A percentile compares a stretch with the other conserved stretches of the same genome.
phyloP scores from a whole-genome alignment of 2,113 vertebrate genomes.

The Phoenicopterus ruber region DNA sequence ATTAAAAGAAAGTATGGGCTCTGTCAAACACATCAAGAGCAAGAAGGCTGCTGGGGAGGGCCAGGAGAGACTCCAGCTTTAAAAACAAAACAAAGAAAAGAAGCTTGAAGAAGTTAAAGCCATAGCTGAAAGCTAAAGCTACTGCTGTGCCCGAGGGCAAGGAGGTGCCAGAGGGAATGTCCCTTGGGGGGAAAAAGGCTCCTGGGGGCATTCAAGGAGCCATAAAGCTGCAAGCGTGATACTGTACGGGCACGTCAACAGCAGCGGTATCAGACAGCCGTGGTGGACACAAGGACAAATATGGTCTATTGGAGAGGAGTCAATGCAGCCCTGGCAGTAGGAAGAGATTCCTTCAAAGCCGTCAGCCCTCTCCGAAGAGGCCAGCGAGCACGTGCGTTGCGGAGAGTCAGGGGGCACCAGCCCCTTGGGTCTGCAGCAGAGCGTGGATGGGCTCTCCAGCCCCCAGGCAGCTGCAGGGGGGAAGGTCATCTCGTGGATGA shows the following conservation, averaged over 20 bases:
- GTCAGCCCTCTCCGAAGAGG: background rate
- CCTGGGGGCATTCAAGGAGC: background rate
- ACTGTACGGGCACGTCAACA: background rate
- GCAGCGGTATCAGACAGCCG: background rate
- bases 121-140: background rate
- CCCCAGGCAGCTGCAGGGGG: background rate
- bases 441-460: background rate
- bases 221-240: background rate
- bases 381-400: background rate
- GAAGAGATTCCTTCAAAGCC: background rate
- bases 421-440: background rate
- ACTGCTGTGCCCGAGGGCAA: background rate
- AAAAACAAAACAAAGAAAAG: background rate
- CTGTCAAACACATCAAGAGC: conserved; percentile 28
- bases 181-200: background rate
- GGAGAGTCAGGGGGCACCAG: background rate
- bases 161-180: background rate
- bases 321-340: background rate
- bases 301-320: conserved; percentile 47
- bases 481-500: background rate
- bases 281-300: conserved; percentile 51
- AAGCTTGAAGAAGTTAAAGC: background rate
- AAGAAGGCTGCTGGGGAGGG: background rate
- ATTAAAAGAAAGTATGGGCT: conserved; percentile 37
- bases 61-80: background rate